Percentiles rank a stretch among this genome's conserved stretches.
Conservation (phyloP, 2,113 vertebrate genomes). For the Muntiacus muntjak region DNA sequence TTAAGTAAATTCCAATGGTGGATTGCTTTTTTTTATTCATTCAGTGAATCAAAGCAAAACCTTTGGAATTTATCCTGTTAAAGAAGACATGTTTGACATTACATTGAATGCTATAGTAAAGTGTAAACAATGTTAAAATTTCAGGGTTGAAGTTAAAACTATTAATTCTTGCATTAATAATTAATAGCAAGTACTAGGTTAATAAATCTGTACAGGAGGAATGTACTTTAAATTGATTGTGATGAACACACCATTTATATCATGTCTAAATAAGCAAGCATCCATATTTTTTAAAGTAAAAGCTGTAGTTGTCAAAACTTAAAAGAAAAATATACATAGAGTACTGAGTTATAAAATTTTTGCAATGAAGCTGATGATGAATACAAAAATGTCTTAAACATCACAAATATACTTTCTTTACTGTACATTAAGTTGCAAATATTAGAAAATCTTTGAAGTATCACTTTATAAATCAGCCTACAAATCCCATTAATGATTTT, state of each 20-base stretch:
- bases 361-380: neutral
- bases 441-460: neutral
- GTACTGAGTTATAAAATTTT: neutral
- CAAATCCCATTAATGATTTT: neutral
- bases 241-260: neutral
- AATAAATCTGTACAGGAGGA: neutral
- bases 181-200: neutral
- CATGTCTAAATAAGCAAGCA: neutral
- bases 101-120: neutral
- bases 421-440: neutral
- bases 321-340: neutral
- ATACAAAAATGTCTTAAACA: neutral
- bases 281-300: neutral
- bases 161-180: neutral
- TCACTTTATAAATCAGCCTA: neutral
- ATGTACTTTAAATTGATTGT: neutral
- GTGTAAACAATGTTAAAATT: neutral
- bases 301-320: neutral
- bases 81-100: neutral
- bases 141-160: neutral
- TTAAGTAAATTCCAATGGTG: neutral
- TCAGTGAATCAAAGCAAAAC: neutral
- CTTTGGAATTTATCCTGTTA: neutral
- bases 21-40: neutral
- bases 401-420: neutral